Conservation (phyloP, 2,113 vertebrate species). For the Protobothrops mucrosquamatus region DNA sequence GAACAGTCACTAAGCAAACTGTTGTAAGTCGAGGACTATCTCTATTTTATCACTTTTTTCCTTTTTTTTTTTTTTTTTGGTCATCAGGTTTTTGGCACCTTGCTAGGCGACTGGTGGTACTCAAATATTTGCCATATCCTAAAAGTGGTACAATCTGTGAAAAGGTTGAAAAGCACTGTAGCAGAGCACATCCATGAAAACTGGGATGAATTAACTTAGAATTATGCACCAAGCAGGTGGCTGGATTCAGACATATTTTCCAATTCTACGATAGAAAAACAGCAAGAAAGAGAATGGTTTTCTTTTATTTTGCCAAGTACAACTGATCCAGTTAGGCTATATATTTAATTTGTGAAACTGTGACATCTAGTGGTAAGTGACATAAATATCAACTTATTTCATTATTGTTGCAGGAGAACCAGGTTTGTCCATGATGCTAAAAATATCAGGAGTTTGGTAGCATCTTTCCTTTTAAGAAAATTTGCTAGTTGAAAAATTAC, state of each 20-base stretch:
- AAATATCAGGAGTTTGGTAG: neutral
- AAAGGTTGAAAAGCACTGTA: too few relatives aligned
- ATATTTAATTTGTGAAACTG: neutral
- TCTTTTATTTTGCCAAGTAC: neutral
- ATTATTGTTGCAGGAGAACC: neutral
- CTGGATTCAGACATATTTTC: neutral
- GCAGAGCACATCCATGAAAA: neutral
- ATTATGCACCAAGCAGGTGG: neutral
- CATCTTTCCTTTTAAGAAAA: neutral
- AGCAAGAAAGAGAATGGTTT: neutral
- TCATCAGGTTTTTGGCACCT: too few relatives aligned
- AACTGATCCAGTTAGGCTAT: neutral
- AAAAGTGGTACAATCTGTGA: too few relatives aligned
- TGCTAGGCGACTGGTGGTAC: too few relatives aligned
- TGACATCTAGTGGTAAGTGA: slow-evolving; percentile 28
- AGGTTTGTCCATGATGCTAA: neutral
- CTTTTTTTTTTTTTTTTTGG: too few relatives aligned
- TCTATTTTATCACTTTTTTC: too few relatives aligned
- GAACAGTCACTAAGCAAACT: too few relatives aligned
- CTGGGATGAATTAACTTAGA: neutral
- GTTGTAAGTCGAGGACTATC: too few relatives aligned
- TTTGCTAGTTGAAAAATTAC: neutral
- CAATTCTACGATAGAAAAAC: neutral
- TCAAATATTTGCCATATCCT: too few relatives aligned
- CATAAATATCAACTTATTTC: neutral